Conservation (phyloP, 2,888 invertebrate species). For the Tinea semifulvella region DNA sequence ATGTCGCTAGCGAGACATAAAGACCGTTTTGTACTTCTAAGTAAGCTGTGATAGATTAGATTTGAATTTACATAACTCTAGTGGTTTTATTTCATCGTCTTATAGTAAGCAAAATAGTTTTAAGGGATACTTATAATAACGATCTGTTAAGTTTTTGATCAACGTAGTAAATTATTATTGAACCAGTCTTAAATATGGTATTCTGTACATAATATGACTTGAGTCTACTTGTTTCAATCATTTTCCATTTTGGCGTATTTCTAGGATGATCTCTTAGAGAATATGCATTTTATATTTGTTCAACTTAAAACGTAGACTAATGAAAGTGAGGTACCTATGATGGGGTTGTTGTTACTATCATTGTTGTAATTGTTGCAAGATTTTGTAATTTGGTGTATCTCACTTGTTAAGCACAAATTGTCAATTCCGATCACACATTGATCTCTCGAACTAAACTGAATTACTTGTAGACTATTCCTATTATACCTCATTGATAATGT, state of each 20-base stretch:
- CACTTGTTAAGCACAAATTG: constrained; percentile 13
- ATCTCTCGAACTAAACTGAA: neutral
- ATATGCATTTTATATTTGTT: constrained; percentile 58
- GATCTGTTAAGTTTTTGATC: constrained; percentile 30
- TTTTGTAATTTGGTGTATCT: constrained; percentile 32
- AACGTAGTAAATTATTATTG: constrained; percentile 26
- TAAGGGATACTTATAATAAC: constrained; percentile 33
- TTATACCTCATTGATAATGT: constrained; percentile 21
- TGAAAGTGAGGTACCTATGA: constrained; percentile 34
- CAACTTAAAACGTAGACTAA: constrained; percentile 33
- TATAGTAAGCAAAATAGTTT: constrained; percentile 47
- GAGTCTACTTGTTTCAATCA: constrained; percentile 40
- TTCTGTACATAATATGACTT: constrained; percentile 44
- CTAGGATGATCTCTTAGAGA: constrained; percentile 52
- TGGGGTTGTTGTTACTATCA: constrained; percentile 45
- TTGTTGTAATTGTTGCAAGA: constrained; percentile 46
- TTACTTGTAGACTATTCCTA: neutral
- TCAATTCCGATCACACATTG: constrained; percentile 3
- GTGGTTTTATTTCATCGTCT: constrained; percentile 34
- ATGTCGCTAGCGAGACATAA: constrained; percentile 22
- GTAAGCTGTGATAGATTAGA: constrained; percentile 62
- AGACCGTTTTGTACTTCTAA: constrained; percentile 37
- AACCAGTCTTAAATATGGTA: constrained; percentile 23
- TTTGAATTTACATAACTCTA: constrained; percentile 43
- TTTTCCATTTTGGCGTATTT: constrained; percentile 61